Conservation (phyloP, 2,888 invertebrate species). For the Catocala nupta region DNA sequence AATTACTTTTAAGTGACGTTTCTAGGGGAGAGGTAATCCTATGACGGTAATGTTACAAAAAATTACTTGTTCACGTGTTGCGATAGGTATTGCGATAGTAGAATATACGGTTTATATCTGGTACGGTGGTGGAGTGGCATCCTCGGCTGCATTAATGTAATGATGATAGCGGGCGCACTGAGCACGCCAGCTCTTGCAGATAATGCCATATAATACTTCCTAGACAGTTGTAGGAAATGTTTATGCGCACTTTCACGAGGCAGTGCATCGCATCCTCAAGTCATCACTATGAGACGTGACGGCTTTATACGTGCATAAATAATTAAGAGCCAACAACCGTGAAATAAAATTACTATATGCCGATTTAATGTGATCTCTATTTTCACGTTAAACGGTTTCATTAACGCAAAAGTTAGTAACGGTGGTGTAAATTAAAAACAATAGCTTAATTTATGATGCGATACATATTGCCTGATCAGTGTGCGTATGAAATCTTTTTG, state of each 20-base stretch:
- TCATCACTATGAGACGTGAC: slow-evolving; percentile 32
- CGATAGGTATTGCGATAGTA: slow-evolving; percentile 44
- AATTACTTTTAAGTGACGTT: slow-evolving; percentile 22
- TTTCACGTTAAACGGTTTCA: slow-evolving; percentile 11
- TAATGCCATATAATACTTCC: slow-evolving; percentile 64
- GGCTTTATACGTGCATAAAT: slow-evolving; percentile 31
- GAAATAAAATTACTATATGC: slow-evolving; percentile 26
- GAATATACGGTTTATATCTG: slow-evolving; percentile 44
- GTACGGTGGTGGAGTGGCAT: slow-evolving; percentile 49
- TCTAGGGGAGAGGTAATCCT: slow-evolving; percentile 20
- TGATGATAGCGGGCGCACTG: slow-evolving; percentile 61
- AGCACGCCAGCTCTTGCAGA: slow-evolving; percentile 62
- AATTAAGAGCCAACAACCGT: slow-evolving; percentile 27
- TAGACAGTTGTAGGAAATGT: slow-evolving; percentile 66
- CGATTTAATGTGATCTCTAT: slow-evolving; percentile 19
- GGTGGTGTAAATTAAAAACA: slow-evolving; percentile 6
- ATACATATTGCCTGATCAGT: not conserved
- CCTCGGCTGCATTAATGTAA: slow-evolving; percentile 65
- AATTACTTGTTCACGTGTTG: slow-evolving; percentile 27
- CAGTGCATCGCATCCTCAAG: slow-evolving; percentile 47
- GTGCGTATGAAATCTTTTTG: too few species aligned
- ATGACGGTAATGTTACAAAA: slow-evolving; percentile 31
- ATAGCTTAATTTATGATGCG: slow-evolving; percentile 6
- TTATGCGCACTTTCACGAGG: slow-evolving; percentile 66
- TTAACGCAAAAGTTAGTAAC: slow-evolving; percentile 9